These are phyloP conservation scores for Drosophila maculinotata DNA, from an alignment of 2,888 invertebrate genomes.

Conservation along the genomic window DNA sequence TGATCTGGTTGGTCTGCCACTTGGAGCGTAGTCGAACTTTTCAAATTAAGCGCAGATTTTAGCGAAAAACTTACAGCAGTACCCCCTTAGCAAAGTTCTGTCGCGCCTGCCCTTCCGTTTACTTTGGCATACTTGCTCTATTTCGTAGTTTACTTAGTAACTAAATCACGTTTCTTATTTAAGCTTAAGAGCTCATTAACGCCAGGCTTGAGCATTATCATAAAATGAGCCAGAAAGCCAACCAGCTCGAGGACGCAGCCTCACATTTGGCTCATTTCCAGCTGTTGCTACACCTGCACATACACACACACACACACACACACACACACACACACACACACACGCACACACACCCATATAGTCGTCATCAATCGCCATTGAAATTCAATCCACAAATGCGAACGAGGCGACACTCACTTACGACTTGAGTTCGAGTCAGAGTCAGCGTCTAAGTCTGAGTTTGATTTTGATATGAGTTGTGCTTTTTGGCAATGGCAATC, in stretches of 20 bases:
- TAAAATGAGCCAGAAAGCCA: constrained; percentile 68
- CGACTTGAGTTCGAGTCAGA: constrained; percentile 9
- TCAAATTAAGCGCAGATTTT: constrained; percentile 79
- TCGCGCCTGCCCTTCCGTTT: not conserved
- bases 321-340: constrained; percentile 26
- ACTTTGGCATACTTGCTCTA: constrained; percentile 39
- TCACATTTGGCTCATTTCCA: constrained; percentile 35
- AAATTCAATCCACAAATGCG: constrained; percentile 79
- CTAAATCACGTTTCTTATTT: constrained; percentile 83
- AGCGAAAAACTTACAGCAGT: constrained; percentile 48
- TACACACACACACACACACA: constrained; percentile 22
- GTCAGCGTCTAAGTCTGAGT: constrained; percentile 3
- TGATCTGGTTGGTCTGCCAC: constrained; percentile 43
- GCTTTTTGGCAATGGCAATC: constrained; percentile 70
- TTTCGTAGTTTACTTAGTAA: constrained; percentile 78
- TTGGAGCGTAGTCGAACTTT: constrained; percentile 66
- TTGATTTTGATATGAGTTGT: constrained; percentile 58
- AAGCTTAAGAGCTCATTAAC: constrained; percentile 82
- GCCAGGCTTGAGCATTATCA: constrained; percentile 77
- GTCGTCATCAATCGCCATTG: constrained; percentile 77
- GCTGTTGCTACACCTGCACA: constrained; percentile 40
- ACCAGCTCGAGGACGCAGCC: constrained; percentile 38
- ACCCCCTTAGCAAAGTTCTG: not conserved
- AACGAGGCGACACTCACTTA: constrained; percentile 63
- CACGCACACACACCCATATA: constrained; percentile 23